Percentiles rank a stretch among this genome's conserved stretches.
phyloP scores from a whole-genome alignment of 2,888 invertebrate genomes.

The Anaspis maculata region DNA sequence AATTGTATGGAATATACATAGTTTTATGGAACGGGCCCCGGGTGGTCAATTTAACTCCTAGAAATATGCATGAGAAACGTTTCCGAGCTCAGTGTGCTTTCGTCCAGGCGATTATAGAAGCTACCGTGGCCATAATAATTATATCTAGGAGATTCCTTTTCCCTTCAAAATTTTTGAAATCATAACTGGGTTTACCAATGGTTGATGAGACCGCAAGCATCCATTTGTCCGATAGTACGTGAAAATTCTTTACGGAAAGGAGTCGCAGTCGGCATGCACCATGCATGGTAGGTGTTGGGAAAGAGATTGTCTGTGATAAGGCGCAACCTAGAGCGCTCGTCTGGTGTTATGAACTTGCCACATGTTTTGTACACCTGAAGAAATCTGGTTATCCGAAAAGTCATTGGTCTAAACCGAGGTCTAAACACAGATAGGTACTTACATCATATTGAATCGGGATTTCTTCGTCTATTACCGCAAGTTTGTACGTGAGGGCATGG shows the following conservation, averaged over 20 bases:
- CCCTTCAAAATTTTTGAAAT: no score
- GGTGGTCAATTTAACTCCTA: no score
- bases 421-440: constrained; percentile 2
- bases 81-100: no score
- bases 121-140: no score
- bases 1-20: no score
- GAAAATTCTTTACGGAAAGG: constrained; percentile 13
- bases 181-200: no score
- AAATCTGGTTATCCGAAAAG: no score
- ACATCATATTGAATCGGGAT: constrained; percentile 11
- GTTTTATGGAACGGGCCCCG: no score
- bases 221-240: constrained; percentile 9
- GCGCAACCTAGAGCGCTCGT: constrained; percentile 5
- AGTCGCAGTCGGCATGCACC: constrained; percentile 12
- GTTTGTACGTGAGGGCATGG: constrained; percentile 1
- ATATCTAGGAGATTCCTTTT: no score
- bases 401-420: no score
- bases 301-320: constrained; percentile 11
- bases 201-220: constrained; percentile 9
- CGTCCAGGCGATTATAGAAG: no score
- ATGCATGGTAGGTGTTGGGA: constrained; percentile 13
- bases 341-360: background rate
- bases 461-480: constrained; percentile 15
- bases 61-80: no score
- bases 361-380: constrained; percentile 4